A percentile compares a stretch with the other conserved stretches of the same genome.
These are phyloP conservation scores for Pseudoips prasinana DNA, from an alignment of 2,888 invertebrate species.

Conservation along the genomic window DNA sequence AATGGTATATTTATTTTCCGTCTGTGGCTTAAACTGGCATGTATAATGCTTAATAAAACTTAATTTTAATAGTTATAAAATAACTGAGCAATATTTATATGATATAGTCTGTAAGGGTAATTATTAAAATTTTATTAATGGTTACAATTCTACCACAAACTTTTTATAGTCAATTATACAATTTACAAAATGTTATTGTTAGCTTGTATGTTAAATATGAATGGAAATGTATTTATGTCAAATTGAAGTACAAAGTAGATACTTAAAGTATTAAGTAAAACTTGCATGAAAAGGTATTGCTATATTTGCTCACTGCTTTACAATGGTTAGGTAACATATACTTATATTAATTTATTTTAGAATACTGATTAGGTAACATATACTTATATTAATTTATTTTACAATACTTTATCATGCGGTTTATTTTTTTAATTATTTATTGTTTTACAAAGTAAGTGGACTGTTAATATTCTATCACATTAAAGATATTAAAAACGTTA, in stretches of 20 bases:
- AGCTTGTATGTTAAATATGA: conserved; percentile 13
- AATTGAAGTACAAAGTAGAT: conserved; percentile 52
- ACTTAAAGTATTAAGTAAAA: conserved; percentile 25
- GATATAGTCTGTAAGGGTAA: too few species aligned
- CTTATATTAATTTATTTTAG: conserved; percentile 23
- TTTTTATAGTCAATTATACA: conserved; percentile 35
- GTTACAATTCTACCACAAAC: conserved; percentile 24
- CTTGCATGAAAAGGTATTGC: conserved; percentile 27
- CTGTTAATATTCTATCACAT: conserved; percentile 76
- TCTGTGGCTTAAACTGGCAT: too few species aligned
- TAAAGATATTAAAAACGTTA: conserved; percentile 56
- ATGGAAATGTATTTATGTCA: conserved; percentile 40
- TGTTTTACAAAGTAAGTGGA: conserved; percentile 67
- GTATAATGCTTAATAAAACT: too few species aligned
- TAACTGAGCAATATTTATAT: too few species aligned
- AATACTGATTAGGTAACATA: conserved; percentile 8
- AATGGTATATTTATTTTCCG: too few species aligned
- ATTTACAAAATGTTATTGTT: conserved; percentile 16
- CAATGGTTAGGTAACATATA: conserved; percentile 11
- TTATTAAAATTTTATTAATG: too few species aligned
- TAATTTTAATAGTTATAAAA: too few species aligned
- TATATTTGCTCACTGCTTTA: conserved; percentile 25
- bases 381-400: conserved; percentile 24
- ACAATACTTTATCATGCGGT: conserved; percentile 30
- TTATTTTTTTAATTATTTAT: conserved; percentile 33